Evolutionary conservation across 1,140 invertebrate species (phyloP).

Genomic region (Chlorops oryzae): DNA sequence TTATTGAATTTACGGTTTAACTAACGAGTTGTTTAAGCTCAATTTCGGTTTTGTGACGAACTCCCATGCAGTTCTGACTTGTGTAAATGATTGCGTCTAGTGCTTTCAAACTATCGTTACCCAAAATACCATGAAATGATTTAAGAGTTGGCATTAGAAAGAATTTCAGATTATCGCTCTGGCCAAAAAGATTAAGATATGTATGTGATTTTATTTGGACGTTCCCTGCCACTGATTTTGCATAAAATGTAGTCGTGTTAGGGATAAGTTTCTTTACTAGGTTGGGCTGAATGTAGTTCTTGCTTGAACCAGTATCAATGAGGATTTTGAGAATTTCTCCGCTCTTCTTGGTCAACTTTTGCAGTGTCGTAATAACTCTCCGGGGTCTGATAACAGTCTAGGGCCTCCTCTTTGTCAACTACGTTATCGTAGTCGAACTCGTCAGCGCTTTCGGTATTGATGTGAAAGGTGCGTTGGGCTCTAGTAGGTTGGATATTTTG

Average conservation of each 20-base stretch:
- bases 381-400: no score
- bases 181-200: constrained; percentile 13
- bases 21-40: constrained; percentile 6
- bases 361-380: no score
- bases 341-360: no score
- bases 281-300: constrained; percentile 20
- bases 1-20: constrained; percentile 12
- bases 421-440: no score
- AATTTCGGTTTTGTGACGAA: neutral
- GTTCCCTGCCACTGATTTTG: constrained; percentile 12
- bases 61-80: constrained; percentile 7
- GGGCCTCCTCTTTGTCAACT: no score
- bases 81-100: constrained; percentile 9
- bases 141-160: constrained; percentile 13
- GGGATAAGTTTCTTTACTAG: constrained; percentile 8
- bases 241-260: constrained; percentile 10
- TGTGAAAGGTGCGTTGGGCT: no score
- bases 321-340: constrained; percentile 16
- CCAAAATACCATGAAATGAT: constrained; percentile 13
- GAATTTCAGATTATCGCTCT: constrained; percentile 3
- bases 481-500: no score
- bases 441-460: no score
- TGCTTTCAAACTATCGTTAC: constrained; percentile 14
- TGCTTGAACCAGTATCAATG: constrained; percentile 17
- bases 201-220: constrained; percentile 12